Base-by-base conservation (phyloP, 2,888 invertebrate genomes). In the Empis livida region DNA sequence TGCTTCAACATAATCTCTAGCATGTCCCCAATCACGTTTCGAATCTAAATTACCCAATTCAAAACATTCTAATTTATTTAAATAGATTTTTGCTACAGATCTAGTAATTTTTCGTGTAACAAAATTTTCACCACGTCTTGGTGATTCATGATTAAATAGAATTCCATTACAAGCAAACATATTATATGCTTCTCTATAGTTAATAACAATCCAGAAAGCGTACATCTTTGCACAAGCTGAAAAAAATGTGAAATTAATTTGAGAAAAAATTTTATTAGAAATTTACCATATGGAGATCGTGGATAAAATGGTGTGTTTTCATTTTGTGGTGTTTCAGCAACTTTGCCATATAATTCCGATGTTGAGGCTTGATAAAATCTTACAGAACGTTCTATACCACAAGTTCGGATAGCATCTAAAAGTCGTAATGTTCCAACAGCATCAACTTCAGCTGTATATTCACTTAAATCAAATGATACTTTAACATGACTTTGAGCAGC, bases 401-500 rank as follows among this genome's bases (percentile, higher is more conserved):
- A 92, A 0, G 90, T 90, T 55, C 91, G 76, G 48, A 96, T 89
- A 0, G 96, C 95, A 64, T 96, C 95, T 44, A 95, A 70, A 31
- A 96, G 72, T 54, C 95, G 75, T 20, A 96, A 73, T 1, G 94
- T 93, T 11, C 96, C 95, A n/a, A 95, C 78, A 0, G 87, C 95
- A 68, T 95, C 94, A 2, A 96, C 95, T 73, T 99, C 95, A 0
- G 97, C 95, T 0, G 99, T 99, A 62, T 99, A 99, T 71, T 99
- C 97, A 59, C 95, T 94, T 51, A 99, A 73, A 63, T 99, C 97
- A 65, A 99, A 99, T 0, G 97, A 99, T 35, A 96, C 94, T 73
- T 97, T 97, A 2, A 99, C 97, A 70, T 99, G 99, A 56, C 96
- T 96, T 66, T 99, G 97, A 0, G 99, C 99, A 1, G 95, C 99